These are phyloP conservation scores for Isaurus tuberculatus DNA, from an alignment of 92 coral and sea anemone species.

Conservation along the genomic window DNA sequence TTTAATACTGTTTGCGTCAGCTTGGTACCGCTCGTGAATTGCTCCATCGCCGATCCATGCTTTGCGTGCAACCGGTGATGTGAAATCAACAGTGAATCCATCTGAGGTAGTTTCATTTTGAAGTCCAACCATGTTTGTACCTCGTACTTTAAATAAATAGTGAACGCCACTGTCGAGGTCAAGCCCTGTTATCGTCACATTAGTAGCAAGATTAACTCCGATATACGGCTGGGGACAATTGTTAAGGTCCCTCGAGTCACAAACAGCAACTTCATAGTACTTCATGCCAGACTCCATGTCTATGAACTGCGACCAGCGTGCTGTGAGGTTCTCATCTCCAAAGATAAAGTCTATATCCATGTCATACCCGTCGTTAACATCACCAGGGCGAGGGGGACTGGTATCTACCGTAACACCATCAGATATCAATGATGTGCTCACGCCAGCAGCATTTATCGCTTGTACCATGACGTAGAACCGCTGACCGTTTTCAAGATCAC, in stretches of 20 bases:
- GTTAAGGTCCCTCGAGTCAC: slow-evolving; percentile 70
- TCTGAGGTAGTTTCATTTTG: slow-evolving; percentile 69
- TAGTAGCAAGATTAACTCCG: slow-evolving; percentile 66
- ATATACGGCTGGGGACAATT: slow-evolving; percentile 81
- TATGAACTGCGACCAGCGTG: slow-evolving; percentile 77
- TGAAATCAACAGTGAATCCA: slow-evolving; percentile 83
- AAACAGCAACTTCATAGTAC: slow-evolving; percentile 76
- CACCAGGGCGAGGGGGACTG: slow-evolving; percentile 83
- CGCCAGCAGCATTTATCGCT: slow-evolving; percentile 95
- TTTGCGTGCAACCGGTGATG: slow-evolving; percentile 68
- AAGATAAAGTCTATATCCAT: slow-evolving; percentile 69
- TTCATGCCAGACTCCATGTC: slow-evolving; percentile 85
- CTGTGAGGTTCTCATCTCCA: slow-evolving; percentile 70
- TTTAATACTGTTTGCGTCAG: slow-evolving; percentile 44
- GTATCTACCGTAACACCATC: slow-evolving; percentile 88
- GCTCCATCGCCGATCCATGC: slow-evolving; percentile 64
- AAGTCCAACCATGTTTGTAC: slow-evolving; percentile 80
- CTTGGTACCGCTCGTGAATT: slow-evolving; percentile 54
- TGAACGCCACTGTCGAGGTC: slow-evolving; percentile 80
- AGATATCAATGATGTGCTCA: slow-evolving; percentile 66
- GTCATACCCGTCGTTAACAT: slow-evolving; percentile 70
- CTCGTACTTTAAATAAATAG: slow-evolving; percentile 75
- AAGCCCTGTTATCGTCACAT: slow-evolving; percentile 72
- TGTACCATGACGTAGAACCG: slow-evolving; percentile 75
- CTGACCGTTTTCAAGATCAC: slow-evolving; percentile 73